A percentile compares a stretch with the other conserved stretches of the same genome.
These are phyloP conservation scores for Garra rufa DNA, from an alignment of 2,113 vertebrate species.

Conservation along the genomic window DNA sequence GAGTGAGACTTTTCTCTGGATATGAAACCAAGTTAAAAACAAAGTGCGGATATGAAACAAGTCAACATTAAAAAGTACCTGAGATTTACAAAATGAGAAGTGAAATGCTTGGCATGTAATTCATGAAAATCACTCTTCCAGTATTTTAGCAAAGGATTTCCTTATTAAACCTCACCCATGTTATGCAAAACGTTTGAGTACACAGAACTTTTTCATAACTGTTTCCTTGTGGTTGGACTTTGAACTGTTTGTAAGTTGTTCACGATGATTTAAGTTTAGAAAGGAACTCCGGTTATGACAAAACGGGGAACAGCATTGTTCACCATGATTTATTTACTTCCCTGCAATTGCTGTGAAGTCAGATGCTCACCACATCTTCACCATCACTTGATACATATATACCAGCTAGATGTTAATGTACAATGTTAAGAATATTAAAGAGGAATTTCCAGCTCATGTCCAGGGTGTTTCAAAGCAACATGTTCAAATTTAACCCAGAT, in stretches of 20 bases:
- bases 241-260: background rate
- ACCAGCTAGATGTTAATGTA: background rate
- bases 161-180: background rate
- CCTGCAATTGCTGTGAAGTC: background rate
- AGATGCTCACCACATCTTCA: background rate
- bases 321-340: background rate
- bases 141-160: background rate
- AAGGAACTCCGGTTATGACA: background rate
- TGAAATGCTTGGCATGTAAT: background rate
- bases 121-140: background rate
- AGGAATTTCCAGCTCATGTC: background rate
- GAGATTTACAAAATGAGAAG: background rate
- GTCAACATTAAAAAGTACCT: background rate
- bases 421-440: background rate
- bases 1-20: background rate
- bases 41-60: background rate
- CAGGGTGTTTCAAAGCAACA: slow-evolving; percentile 15
- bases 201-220: background rate
- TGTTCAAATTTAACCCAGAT: background rate
- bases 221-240: background rate
- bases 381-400: background rate
- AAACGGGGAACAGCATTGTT: background rate
- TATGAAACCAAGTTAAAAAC: background rate
- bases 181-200: background rate
- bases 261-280: background rate